Evolutionary conservation across 2,797 vertebrate species (phyloP), one percentile per base, ranked within the genome.

Genomic region (Chromobotia macracanthus): DNA sequence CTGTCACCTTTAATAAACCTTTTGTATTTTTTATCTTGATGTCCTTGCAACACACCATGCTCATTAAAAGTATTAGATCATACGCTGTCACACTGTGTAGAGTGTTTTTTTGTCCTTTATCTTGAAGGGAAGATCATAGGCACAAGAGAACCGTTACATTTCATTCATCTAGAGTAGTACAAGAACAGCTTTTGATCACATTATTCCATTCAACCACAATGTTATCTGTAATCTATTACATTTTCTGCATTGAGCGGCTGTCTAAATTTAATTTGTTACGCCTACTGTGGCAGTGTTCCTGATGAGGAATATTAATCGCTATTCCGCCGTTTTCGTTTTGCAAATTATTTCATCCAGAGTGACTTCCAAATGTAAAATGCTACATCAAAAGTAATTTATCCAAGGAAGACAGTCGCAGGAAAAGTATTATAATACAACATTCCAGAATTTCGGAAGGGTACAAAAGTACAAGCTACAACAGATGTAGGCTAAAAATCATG

Each of bases 161-260:
- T 56, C 9, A 10, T 25, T 58, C 21, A 58, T 58, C 21, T 58
- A 21, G 28, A 31, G 31, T 31, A 31, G 5, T 31, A 5, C 31
- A 25, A 23, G 23, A 60, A 56, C 3, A 3, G 21, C 6, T 31
- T 44, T 13, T 50, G 15, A 63, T 63, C 2, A 60, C 38, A 72
- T 46, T 13, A 18, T 25, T 23, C 9, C 35, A 58, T 25, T 60
- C 2, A 72, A 28, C 28, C 13, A 25, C 53, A 23, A 15, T 16
- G 28, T 72, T 25, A 58, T 44, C 69, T 63, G 25, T 46, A 63
- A 35, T 63, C 10, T 15, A 63, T 63, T 28, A 72, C 56, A 48
- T 61, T n/a, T 61, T 73, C 23, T 35, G 8, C 58, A 51, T 51
- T 58, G 55, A 58, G 55, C 55, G 1, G 7, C 44, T 64, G 46